A percentile compares a stretch with the other conserved stretches of the same genome.
These are phyloP conservation scores for Andrena dorsata DNA, from an alignment of 2,888 invertebrate species.

Conservation along the genomic window DNA sequence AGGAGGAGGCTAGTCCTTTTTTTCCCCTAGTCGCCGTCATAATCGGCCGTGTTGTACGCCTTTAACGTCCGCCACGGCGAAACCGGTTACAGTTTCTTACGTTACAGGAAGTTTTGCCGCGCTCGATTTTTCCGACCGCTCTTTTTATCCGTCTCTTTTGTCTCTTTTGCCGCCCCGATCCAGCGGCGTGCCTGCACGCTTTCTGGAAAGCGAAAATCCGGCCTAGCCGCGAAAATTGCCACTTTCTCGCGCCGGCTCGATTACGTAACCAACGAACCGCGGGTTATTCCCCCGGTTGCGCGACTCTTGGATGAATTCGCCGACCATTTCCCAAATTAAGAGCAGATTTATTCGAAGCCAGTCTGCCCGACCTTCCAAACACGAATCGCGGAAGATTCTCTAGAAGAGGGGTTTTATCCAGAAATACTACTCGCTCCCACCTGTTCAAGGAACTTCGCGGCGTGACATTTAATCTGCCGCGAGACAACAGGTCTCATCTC, in stretches of 20 bases:
- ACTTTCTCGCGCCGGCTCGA: conserved; percentile 44
- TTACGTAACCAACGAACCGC: conserved; percentile 29
- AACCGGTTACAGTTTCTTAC: conserved; percentile 75
- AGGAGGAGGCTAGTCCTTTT: neutral
- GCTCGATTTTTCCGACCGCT: conserved; percentile 62
- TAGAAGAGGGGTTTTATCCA: no score
- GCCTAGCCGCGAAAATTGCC: conserved; percentile 29
- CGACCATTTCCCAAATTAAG: neutral
- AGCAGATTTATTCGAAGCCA: neutral
- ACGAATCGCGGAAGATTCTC: no score
- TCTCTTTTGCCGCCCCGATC: conserved; percentile 24
- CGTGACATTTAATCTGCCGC: conserved; percentile 10
- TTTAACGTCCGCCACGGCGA: conserved; percentile 50
- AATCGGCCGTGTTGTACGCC: conserved; percentile 41
- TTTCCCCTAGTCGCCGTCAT: conserved; percentile 39
- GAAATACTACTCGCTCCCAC: neutral
- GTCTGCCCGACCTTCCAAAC: no score
- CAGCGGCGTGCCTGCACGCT: conserved; percentile 19
- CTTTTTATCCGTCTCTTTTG: conserved; percentile 25
- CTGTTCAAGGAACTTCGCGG: neutral
- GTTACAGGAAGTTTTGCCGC: conserved; percentile 70
- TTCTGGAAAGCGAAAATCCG: conserved; percentile 45
- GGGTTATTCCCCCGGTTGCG: conserved; percentile 33
- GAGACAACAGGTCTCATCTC: conserved; percentile 6
- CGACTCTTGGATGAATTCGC: neutral